Percentiles rank a stretch among this genome's conserved stretches.
Evolutionary conservation across 2,888 invertebrate species (phyloP).

Genomic region (Carpatolechia fugitivella): DNA sequence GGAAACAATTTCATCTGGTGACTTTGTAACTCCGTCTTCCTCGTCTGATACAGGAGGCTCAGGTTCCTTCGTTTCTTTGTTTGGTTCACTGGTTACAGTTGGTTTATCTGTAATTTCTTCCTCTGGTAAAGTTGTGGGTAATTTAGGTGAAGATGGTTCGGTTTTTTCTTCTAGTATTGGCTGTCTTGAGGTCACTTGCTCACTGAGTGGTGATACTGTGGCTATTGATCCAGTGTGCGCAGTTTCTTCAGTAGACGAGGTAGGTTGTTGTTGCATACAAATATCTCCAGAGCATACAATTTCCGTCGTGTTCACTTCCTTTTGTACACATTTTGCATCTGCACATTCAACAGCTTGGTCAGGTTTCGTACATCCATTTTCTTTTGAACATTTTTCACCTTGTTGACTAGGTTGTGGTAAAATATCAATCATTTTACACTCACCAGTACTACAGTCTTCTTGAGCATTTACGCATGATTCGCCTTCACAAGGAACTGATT

Average conservation of each 20-base stretch:
- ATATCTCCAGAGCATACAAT: slow-evolving; percentile 38
- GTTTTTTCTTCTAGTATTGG: neutral
- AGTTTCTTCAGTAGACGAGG: slow-evolving; percentile 7
- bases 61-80: neutral
- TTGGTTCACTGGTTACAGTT: neutral
- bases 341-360: slow-evolving; percentile 39
- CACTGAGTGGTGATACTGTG: neutral
- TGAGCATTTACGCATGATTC: slow-evolving; percentile 16
- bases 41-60: neutral
- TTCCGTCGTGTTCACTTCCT: slow-evolving; percentile 38
- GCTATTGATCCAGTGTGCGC: neutral
- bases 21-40: neutral
- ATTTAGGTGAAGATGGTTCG: neutral
- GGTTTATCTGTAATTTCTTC: neutral
- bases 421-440: slow-evolving; percentile 6
- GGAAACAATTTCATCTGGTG: neutral
- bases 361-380: slow-evolving; percentile 31
- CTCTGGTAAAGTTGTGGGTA: neutral
- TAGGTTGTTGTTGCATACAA: slow-evolving; percentile 31
- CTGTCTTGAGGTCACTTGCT: neutral
- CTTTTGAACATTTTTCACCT: slow-evolving; percentile 32
- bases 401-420: neutral
- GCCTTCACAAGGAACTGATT: slow-evolving; percentile 20
- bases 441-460: neutral
- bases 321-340: slow-evolving; percentile 48